Evolutionary conservation across 1,140 invertebrate genomes (phyloP).

Genomic region (Bombus confusus): DNA sequence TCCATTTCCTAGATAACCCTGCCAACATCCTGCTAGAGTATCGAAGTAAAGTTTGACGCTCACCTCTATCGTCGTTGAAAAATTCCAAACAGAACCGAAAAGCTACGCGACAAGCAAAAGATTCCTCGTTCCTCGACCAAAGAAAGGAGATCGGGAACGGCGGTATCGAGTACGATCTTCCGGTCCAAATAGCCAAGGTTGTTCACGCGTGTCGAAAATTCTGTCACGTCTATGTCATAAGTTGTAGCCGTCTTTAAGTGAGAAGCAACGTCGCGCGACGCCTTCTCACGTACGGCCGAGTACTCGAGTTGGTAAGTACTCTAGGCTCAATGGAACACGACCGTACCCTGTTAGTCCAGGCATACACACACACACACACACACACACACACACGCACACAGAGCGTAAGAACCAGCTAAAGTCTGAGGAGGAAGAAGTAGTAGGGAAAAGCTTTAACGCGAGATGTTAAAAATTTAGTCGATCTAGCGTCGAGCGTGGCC

Average conservation of each 20-base stretch:
- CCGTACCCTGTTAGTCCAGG: neutral
- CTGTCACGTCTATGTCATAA: slow-evolving; percentile 72
- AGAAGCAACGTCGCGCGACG: slow-evolving; percentile 70
- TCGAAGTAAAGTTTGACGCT: neutral
- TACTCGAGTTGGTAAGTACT: slow-evolving; percentile 67
- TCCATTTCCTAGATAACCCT: too few species aligned
- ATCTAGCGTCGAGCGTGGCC: too few species aligned
- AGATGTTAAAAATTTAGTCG: neutral
- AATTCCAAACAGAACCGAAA: neutral
- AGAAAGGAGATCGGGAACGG: too few species aligned
- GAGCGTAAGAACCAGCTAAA: neutral
- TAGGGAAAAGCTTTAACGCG: neutral
- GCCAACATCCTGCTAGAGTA: too few species aligned
- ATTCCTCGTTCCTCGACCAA: neutral
- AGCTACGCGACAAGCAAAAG: neutral
- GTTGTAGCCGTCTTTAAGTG: slow-evolving; percentile 72
- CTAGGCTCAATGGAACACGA: slow-evolving; percentile 13
- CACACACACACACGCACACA: neutral
- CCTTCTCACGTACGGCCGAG: slow-evolving; percentile 39
- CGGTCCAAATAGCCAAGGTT: neutral
- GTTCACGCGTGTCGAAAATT: slow-evolving; percentile 58
- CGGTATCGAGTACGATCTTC: neutral
- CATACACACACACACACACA: neutral
- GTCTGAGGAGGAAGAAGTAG: neutral
- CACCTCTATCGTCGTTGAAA: neutral